A percentile compares a stretch with the other conserved stretches of the same genome.
Evolutionary conservation across 2,888 invertebrate genomes (phyloP).

Genomic region (Sialis lutaria): DNA sequence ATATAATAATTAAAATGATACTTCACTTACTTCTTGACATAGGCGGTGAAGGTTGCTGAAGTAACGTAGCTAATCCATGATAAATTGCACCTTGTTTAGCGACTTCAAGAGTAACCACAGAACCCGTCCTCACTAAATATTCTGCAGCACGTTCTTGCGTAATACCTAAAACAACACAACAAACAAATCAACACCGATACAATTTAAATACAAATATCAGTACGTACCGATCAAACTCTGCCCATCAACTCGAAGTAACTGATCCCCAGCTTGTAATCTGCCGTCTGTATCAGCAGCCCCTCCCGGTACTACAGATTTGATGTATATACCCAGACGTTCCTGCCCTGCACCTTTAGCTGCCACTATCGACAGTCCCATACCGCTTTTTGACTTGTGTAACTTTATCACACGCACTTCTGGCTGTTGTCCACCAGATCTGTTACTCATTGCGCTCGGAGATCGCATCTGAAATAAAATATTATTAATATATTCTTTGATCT

Average conservation of each 20-base stretch:
- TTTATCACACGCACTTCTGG: conserved; percentile 73
- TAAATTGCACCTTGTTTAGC: conserved; percentile 96
- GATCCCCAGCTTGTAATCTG: conserved; percentile 90
- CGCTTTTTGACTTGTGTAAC: conserved; percentile 84
- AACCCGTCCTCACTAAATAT: conserved; percentile 85
- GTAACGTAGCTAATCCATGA: conserved; percentile 84
- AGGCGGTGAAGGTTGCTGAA: conserved; percentile 80
- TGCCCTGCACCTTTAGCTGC: conserved; percentile 84
- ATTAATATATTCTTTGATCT: too few species aligned
- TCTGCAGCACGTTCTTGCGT: conserved; percentile 85
- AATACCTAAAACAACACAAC: conserved; percentile 29
- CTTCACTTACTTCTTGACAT: conserved; percentile 48
- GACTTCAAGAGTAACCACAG: conserved; percentile 85
- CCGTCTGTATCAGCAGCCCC: conserved; percentile 89
- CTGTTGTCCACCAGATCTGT: conserved; percentile 34
- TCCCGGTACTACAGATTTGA: conserved; percentile 93
- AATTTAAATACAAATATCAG: conserved; percentile 4
- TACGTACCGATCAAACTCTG: conserved; percentile 60
- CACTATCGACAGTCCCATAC: conserved; percentile 97
- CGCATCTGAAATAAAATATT: conserved; percentile 26
- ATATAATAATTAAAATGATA: neutral
- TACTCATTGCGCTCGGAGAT: conserved; percentile 42
- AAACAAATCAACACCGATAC: too few species aligned
- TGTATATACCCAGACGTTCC: conserved; percentile 78
- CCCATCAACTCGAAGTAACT: conserved; percentile 90